Evolutionary conservation across 2,888 invertebrate genomes (phyloP), one percentile per base, ranked within the genome.

Genomic region (Amiota mariae): DNA sequence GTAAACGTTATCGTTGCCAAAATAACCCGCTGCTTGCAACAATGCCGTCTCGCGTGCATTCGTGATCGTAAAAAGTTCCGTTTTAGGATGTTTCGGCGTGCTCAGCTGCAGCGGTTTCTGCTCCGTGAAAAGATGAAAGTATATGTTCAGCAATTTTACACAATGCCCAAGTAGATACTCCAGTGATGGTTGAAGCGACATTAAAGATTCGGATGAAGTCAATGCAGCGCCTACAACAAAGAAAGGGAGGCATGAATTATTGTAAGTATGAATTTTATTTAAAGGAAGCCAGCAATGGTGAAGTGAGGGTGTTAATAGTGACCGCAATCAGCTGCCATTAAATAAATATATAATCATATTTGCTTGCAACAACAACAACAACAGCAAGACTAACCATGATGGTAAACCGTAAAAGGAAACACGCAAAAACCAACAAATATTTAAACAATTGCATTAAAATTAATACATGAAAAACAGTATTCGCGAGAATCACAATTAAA

Each of bases 1-100:
- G 88, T 97, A 98, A 88, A 96, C 95, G 0, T 95, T 94, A 75
- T 94, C 93, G 76, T 91, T 92, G 71, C 91, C 92, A 89, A 95
- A 94, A 84, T 92, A 92, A 1, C 94, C 94, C 67, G 91, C 72
- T 76, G 85, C 85, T 76, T 85, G 88, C 67, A 85, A 78, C 70
- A 83, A 72, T 63, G 85, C 82, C 78, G 83, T 73, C 77, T 90
- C 90, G 72, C 82, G 86, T 57, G 86, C 79, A 72, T 83, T 86
- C 51, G 83, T 79, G 71, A 82, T 72, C 70, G 79, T 78, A 77
- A 90, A 90, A 70, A 89, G 79, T 78, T 90, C 88, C 77, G 77
- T 80, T 80, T 85, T 87, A 79, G 82, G 87, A 48, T 78, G 80
- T 77, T 82, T 88, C 90, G 63, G 85, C 78, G 78, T 18, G 85